These are phyloP conservation scores for Muscina levida DNA, from an alignment of 2,888 invertebrate species.

Conservation along the genomic window DNA sequence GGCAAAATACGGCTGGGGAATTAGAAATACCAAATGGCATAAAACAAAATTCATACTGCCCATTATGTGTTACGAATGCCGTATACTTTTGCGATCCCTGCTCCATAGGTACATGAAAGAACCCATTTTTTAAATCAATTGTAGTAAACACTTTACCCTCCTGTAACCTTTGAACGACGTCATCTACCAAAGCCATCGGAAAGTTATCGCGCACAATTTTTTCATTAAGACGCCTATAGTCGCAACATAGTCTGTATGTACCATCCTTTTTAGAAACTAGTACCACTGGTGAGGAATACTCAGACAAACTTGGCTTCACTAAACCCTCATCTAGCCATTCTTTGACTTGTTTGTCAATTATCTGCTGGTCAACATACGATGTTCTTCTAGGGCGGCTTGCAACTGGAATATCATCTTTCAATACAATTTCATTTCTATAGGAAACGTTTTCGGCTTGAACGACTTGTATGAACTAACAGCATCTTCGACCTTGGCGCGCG, in stretches of 20 bases:
- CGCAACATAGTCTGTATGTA: conserved; percentile 55
- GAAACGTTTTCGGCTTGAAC: too few species aligned
- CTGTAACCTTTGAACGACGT: conserved; percentile 57
- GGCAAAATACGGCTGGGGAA: conserved; percentile 60
- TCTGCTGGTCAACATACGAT: not conserved
- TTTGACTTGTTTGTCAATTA: too few species aligned
- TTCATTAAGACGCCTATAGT: conserved; percentile 62
- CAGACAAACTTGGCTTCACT: conserved; percentile 66
- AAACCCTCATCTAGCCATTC: conserved; percentile 45
- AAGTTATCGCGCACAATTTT: too few species aligned
- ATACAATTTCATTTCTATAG: too few species aligned
- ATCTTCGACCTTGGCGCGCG: too few species aligned
- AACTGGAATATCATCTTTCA: not conserved
- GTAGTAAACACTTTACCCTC: conserved; percentile 54
- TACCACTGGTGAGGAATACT: conserved; percentile 70
- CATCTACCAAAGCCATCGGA: conserved; percentile 60
- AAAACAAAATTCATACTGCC: conserved; percentile 63
- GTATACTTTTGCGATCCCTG: conserved; percentile 54
- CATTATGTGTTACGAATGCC: conserved; percentile 58
- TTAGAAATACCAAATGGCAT: conserved; percentile 66
- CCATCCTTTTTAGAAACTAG: conserved; percentile 57
- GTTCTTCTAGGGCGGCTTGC: not conserved
- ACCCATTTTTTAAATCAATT: conserved; percentile 60
- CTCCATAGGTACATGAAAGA: conserved; percentile 64
- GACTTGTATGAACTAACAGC: too few species aligned